Percentiles rank a stretch among this genome's conserved stretches.
Evolutionary conservation across 1,140 invertebrate genomes (phyloP).

Genomic region (Pinna nobilis): DNA sequence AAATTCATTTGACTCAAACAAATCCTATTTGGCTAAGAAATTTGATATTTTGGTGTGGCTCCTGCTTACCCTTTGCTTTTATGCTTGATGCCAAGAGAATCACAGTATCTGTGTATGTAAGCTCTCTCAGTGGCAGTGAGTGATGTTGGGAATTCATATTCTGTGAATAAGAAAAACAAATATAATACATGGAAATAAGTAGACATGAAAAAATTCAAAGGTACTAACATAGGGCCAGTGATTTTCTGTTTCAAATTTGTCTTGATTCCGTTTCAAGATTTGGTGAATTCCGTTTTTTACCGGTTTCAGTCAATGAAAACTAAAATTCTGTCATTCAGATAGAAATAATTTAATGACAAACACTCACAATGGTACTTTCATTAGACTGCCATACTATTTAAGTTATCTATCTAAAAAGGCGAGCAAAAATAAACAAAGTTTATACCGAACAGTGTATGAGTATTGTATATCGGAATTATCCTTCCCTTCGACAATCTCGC

Average conservation of each 20-base stretch:
- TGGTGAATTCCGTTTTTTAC: not conserved
- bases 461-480: too few species aligned
- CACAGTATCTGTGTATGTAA: slow-evolving; percentile 83
- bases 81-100: slow-evolving; percentile 82
- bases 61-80: slow-evolving; percentile 83
- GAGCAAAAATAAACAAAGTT: too few species aligned
- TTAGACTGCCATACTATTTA: too few species aligned
- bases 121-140: slow-evolving; percentile 84
- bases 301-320: not conserved
- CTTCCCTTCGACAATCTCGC: too few species aligned
- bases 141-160: slow-evolving; percentile 83
- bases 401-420: too few species aligned
- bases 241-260: too few species aligned
- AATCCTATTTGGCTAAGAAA: too few species aligned
- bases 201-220: not conserved
- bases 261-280: not conserved
- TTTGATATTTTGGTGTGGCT: too few species aligned
- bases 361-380: too few species aligned
- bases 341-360: not conserved
- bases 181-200: slow-evolving; percentile 7
- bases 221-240: not conserved
- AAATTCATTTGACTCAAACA: too few species aligned
- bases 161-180: slow-evolving; percentile 58
- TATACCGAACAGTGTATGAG: too few species aligned
- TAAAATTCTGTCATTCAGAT: not conserved